Conservation (phyloP, 2,888 invertebrate genomes). For the Lithodes maja region DNA sequence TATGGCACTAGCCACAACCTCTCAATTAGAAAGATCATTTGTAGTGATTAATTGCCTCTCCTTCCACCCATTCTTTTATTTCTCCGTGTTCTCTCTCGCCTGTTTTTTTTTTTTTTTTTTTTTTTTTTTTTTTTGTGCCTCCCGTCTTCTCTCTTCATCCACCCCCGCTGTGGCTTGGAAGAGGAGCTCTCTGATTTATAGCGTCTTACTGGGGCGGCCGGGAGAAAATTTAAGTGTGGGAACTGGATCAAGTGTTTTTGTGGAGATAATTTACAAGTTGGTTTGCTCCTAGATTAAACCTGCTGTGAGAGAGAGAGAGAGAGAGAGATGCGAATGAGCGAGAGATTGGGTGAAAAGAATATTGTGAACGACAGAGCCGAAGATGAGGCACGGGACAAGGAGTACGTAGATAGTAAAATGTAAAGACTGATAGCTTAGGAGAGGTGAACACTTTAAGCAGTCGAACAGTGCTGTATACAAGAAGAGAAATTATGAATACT, state of each 20-base stretch:
- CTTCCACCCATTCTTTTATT: constrained; percentile 17
- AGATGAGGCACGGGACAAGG: not conserved
- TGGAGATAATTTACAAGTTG: constrained; percentile 50
- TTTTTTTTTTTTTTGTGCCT: not conserved
- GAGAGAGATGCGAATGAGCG: not conserved
- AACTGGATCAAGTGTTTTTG: constrained; percentile 55
- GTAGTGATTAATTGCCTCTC: constrained; percentile 56
- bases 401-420: not conserved
- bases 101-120: not conserved
- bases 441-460: too few relatives aligned
- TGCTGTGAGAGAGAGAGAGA: not conserved
- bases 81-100: not conserved
- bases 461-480: too few relatives aligned
- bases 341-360: not conserved
- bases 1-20: constrained; percentile 56
- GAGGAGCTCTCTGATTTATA: constrained; percentile 51
- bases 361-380: not conserved
- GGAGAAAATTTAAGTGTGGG: constrained; percentile 54
- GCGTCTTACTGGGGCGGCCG: constrained; percentile 27
- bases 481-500: too few relatives aligned
- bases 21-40: constrained; percentile 64
- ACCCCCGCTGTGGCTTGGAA: constrained; percentile 28
- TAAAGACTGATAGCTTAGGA: too few relatives aligned
- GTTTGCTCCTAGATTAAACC: constrained; percentile 45
- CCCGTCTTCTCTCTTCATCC: not conserved